Evolutionary conservation across 1,140 invertebrate genomes (phyloP).

Genomic region (Hylyphantes graminicola): DNA sequence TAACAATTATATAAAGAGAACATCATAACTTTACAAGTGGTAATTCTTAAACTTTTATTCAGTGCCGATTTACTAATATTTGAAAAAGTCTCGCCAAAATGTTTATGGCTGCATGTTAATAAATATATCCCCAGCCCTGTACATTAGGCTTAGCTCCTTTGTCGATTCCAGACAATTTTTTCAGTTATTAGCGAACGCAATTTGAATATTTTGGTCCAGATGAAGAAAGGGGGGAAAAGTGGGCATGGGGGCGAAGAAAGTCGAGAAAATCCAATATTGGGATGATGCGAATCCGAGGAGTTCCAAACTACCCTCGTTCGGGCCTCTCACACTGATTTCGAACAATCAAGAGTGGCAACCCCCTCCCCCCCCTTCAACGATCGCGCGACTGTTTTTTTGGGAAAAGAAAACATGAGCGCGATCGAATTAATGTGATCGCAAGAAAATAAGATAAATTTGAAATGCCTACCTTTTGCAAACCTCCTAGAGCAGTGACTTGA

Average conservation of each 20-base stretch:
- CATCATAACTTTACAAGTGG: too few species aligned
- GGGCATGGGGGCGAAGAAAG: constrained; percentile 19
- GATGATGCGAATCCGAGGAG: constrained; percentile 30
- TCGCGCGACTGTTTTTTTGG: too few species aligned
- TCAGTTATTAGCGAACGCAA: constrained; percentile 10
- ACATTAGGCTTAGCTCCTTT: constrained; percentile 57
- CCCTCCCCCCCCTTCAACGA: not conserved
- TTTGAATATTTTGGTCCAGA: not conserved
- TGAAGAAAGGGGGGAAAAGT: constrained; percentile 9
- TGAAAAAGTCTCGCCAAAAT: not conserved
- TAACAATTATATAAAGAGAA: too few species aligned
- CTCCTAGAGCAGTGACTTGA: constrained; percentile 61
- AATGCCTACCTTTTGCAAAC: constrained; percentile 59
- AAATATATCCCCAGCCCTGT: constrained; percentile 23
- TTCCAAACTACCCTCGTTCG: constrained; percentile 26
- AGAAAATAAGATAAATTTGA: constrained; percentile 4
- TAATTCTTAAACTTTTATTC: too few species aligned
- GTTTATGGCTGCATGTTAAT: constrained; percentile 22
- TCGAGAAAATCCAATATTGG: constrained; percentile 50
- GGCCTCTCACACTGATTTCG: constrained; percentile 3
- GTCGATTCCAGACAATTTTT: constrained; percentile 9
- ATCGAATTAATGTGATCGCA: not conserved
- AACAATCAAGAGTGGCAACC: constrained; percentile 32
- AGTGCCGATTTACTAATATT: too few species aligned
- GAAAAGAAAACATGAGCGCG: not conserved